Evolutionary conservation across 2,113 vertebrate genomes (phyloP), one percentile per base, ranked within the genome.

Genomic region (Garra rufa): DNA sequence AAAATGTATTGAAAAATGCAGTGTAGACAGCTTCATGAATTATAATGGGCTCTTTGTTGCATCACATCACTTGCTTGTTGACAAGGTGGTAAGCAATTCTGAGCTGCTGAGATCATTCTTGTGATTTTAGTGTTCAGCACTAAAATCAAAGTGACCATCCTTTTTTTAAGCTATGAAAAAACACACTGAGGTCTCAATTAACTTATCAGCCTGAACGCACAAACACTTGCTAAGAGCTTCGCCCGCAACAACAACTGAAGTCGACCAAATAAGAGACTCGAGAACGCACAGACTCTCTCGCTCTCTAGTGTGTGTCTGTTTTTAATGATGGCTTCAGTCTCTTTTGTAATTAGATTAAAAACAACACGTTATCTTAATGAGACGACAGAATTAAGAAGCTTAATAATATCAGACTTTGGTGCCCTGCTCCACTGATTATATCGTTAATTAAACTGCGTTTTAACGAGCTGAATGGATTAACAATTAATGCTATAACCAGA

Each of bases 341-440:
- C 71, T 83, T 84, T 84, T 84, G 83, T 84, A 84, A 78, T 84
- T 84, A 43, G 83, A 84, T 84, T 84, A 84, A 71, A 85, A 85
- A 85, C 84, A 85, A 81, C 78, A 73, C 55, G 59, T 85, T 81
- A 85, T 81, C 76, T 79, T 80, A 81, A 81, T 81, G 76, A 80
- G 84, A 61, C 46, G 55, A 61, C 78, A 73, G 67, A 85, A 85
- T 81, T 73, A 80, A 81, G 78, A 85, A 81, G 76, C 67, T 81
- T 71, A 85, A 73, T 81, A 85, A 84, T 81, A 85, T 85, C 84
- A 74, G 76, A 73, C 52, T 73, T 61, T 38, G 19, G 70, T 61
- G 84, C 67, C 74, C 30, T 84, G 83, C 83, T 74, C 84, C 55
- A 38, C 76, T 81, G 84, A 85, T 85, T 74, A 38, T 81, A 85